Base-by-base conservation (phyloP, 1,140 invertebrate species). In the Drosophila carrolli region DNA sequence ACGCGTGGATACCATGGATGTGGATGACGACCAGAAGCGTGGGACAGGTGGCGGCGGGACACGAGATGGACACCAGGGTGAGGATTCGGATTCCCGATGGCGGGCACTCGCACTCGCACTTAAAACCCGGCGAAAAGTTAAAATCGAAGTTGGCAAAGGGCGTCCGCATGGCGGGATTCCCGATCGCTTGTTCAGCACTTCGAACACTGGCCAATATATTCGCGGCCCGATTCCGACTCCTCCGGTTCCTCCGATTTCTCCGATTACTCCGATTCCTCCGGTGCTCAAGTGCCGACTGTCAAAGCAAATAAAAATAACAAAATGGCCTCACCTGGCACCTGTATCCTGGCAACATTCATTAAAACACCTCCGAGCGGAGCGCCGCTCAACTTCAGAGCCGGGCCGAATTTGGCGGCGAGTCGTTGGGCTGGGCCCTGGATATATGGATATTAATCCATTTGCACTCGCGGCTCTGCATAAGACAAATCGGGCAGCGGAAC, bases 261-360 rank as follows among this genome's bases (percentile, higher is more conserved):
- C 55, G 46, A 57, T 46, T 27, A n/a, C 32, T 48, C 71, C 61
- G 60, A 66, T 63, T 37, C 29, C 82, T 85, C 80, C 72, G 68
- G 53, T 78, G 83, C 76, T 89, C 86, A 90, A 85, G 82, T 90
- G 82, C 82, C 78, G 82, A 86, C 83, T 90, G 86, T 91, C 86
- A 90, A 90, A 81, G 88, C 73, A 88, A 90, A 90, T 90, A 88
- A 91, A 91, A 91, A 91, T 91, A 91, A 91, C 89, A 91, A 91
- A 91, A 81, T 91, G 68, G 80, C 75, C 75, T 84, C 75, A 84
- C 81, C 71, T 82, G 80, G 80, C 80, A 81, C 75, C 77, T 91
- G 89, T 91, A 91, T 91, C 89, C 89, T 89, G 89, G 89, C 89
- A 91, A 91, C 89, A 91, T 89, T 91, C 84, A 85, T 89, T 90